Base-by-base conservation (phyloP, 2,797 vertebrate genomes). In the Hydrolagus colliei region DNA sequence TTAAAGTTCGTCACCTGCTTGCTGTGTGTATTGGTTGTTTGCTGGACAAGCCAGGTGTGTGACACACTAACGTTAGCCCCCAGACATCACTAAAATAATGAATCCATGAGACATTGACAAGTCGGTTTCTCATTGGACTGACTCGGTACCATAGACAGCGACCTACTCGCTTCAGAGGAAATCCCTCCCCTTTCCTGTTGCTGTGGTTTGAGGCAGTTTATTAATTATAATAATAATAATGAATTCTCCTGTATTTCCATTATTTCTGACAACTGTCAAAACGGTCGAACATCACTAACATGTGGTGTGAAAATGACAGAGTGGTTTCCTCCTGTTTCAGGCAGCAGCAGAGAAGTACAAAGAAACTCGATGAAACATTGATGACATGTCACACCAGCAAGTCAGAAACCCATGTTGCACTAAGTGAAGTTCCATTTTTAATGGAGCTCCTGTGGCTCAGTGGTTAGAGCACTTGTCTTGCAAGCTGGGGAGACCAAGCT, bases 71-170 rank as follows among this genome's bases (percentile, higher is more conserved):
- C 22, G 0, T 6, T 4, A 61, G 20, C 10, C 18, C 13, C 18
- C n/a, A 61, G n/a, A 59, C n/a, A 9, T 61, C 7, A 72, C 18
- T 2, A 61, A 77, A 61, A n/a, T 0, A 77, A 14, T 77, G 7
- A 14, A 62, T 1, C 59, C 12, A 7, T 63, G 14, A 7, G 27
- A 27, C 27, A 27, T 27, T 22, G 22, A 18, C 61, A 62, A 79
- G 8, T 22, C 4, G 63, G 41, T 22, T 18, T 22, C n/a, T 73
- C 27, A 11, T 32, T 73, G 77, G 2, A 63, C 12, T 27, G 14
- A 22, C 27, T 16, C 2, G n/a, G 61, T 22, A 79, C 77, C 77
- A 79, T 79, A 59, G 77, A 79, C 77, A 79, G 77, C 77, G n/a
- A 9, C 61, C 6, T 7, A 0, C 20, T 18, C 18, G 7, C 74